Percentiles rank a stretch among this genome's conserved stretches.
phyloP scores from a whole-genome alignment of 2,797 vertebrate species.

The Malacoctenus gilli region DNA sequence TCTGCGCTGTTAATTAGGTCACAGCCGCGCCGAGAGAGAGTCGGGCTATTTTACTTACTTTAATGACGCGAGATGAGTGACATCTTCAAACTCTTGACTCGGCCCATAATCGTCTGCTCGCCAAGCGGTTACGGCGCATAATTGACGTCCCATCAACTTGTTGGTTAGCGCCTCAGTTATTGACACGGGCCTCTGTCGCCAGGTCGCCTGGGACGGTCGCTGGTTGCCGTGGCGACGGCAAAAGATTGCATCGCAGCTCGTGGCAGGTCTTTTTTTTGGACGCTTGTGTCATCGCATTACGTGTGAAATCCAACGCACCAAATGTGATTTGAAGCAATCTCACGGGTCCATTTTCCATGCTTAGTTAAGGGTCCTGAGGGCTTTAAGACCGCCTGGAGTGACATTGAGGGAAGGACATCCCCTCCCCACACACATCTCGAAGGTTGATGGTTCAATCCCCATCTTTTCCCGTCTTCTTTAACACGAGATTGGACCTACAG shows the following conservation, averaged over 20 bases:
- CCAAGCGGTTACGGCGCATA: constrained; percentile 30
- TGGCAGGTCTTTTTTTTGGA: background rate
- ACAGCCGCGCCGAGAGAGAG: constrained; percentile 41
- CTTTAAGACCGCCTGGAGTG: too few relatives aligned
- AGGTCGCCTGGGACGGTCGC: constrained; percentile 30
- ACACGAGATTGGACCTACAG: too few relatives aligned
- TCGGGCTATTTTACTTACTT: constrained; percentile 34
- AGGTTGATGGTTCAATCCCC: too few relatives aligned
- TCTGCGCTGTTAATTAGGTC: constrained; percentile 66
- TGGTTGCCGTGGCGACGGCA: constrained; percentile 59
- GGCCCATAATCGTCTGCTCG: constrained; percentile 27
- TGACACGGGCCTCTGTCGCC: constrained; percentile 35
- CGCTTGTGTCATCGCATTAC: constrained; percentile 8
- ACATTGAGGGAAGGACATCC: too few relatives aligned
- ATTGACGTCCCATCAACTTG: constrained; percentile 59
- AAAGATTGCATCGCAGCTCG: constrained; percentile 14
- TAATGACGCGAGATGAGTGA: constrained; percentile 43
- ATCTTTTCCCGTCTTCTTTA: too few relatives aligned
- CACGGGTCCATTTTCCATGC: too few relatives aligned
- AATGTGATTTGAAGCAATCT: too few relatives aligned
- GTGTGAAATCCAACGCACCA: too few relatives aligned
- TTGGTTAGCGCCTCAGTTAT: constrained; percentile 31
- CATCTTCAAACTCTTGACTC: constrained; percentile 9
- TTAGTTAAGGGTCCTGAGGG: too few relatives aligned
- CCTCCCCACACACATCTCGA: too few relatives aligned